Percentiles rank a stretch among this genome's conserved stretches.
phyloP scores from a whole-genome alignment of 2,797 vertebrate genomes.

The Mormyrops attenuatus region DNA sequence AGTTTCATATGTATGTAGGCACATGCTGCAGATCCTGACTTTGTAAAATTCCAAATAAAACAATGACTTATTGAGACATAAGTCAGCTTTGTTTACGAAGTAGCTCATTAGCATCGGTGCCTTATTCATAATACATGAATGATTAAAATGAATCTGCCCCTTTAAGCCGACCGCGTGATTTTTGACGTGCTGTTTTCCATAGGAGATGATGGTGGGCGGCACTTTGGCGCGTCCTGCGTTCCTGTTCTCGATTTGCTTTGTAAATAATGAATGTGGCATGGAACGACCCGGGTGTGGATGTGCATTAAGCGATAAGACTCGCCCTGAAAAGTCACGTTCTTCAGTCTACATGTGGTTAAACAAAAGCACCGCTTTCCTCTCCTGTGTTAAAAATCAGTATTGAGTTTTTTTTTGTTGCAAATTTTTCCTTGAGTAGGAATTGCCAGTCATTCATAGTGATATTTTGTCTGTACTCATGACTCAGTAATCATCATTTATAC shows the following conservation, averaged over 20 bases:
- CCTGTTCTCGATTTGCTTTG: slow-evolving; percentile 23
- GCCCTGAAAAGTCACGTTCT: not conserved
- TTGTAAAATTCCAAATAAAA: not conserved
- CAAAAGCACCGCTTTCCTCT: not conserved
- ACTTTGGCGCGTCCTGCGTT: not conserved
- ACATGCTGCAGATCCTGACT: not conserved
- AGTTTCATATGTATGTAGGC: not conserved
- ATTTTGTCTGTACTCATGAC: not conserved
- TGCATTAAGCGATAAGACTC: not conserved
- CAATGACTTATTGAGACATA: not conserved
- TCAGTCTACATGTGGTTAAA: not conserved
- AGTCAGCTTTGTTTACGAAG: not conserved
- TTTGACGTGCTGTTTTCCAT: not conserved
- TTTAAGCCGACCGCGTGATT: not conserved
- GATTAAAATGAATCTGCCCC: not conserved
- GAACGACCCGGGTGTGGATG: not conserved
- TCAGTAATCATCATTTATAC: not conserved
- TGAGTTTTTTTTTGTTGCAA: not conserved
- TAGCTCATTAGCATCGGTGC: not conserved
- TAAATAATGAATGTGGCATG: slow-evolving; percentile 34
- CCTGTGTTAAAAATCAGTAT: not conserved
- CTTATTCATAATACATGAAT: not conserved
- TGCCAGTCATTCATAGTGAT: not conserved
- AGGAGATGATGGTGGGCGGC: not conserved
- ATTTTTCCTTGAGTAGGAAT: not conserved